Percentiles rank a stretch among this genome's conserved stretches.
Conservation (phyloP, 2,113 vertebrate genomes). For the Potamarius usumacintae region DNA sequence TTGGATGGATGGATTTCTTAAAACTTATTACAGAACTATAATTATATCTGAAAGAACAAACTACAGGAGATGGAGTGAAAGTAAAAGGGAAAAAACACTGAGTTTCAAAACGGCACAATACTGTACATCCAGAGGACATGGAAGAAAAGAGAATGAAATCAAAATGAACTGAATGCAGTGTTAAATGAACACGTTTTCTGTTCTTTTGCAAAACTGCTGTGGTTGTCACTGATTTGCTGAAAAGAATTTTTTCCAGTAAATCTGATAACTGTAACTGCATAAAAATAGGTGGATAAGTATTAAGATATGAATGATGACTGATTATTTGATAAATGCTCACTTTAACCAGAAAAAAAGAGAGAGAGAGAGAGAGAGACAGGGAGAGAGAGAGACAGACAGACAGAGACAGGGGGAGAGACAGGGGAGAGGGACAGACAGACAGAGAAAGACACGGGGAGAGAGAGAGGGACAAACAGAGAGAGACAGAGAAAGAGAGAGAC, state of each 20-base stretch:
- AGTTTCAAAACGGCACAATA: background rate
- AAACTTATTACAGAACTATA: background rate
- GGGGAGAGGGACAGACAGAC: too few relatives aligned
- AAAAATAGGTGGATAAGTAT: background rate
- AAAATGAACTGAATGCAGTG: background rate
- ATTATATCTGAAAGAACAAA: background rate
- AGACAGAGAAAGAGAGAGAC: too few relatives aligned
- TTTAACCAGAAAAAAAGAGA: background rate
- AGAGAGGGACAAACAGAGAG: too few relatives aligned
- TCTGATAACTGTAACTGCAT: background rate
- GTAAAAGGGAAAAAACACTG: background rate
- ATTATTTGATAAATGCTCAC: background rate
- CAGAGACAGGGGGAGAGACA: too few relatives aligned
- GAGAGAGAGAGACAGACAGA: too few relatives aligned
- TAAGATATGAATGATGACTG: background rate
- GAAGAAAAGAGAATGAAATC: background rate
- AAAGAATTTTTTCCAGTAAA: background rate
- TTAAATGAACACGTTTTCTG: background rate
- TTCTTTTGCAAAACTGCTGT: background rate
- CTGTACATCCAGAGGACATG: background rate
- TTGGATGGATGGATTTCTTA: too few relatives aligned
- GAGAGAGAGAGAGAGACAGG: background rate
- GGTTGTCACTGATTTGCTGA: background rate
- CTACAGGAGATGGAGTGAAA: background rate
- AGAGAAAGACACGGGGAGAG: too few relatives aligned